These are phyloP conservation scores for Phaetusa simplex DNA, from an alignment of 2,113 vertebrate genomes.

Conservation along the genomic window DNA sequence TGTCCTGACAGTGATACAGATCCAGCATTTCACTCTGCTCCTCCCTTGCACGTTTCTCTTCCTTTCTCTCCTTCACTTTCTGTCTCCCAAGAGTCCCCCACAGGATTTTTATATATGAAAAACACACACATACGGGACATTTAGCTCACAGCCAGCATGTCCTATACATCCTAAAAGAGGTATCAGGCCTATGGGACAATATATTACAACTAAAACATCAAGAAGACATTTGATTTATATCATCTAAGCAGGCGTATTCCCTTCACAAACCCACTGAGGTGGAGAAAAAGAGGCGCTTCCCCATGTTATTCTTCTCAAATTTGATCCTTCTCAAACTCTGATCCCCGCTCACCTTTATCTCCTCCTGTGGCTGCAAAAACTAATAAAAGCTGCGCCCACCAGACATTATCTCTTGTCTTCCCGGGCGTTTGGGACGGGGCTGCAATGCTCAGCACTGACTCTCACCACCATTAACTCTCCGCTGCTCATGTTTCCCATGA, in stretches of 20 bases:
- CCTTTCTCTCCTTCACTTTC: neutral
- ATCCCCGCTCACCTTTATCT: neutral
- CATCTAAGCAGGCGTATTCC: fast-evolving
- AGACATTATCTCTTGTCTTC: neutral
- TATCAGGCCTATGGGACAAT: neutral
- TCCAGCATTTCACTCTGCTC: neutral
- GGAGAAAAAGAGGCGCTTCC: neutral
- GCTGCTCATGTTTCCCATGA: neutral
- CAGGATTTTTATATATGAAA: neutral
- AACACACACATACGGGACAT: neutral
- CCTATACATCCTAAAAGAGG: neutral
- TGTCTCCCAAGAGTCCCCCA: neutral
- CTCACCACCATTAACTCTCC: neutral
- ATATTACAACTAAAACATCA: neutral
- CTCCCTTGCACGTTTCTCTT: neutral
- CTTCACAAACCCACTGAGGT: neutral
- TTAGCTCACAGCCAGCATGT: neutral
- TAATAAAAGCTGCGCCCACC: neutral
- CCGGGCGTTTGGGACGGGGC: neutral
- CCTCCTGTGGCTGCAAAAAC: neutral
- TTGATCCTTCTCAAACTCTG: neutral
- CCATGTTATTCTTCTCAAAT: neutral
- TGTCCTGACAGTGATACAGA: neutral
- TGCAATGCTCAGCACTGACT: neutral
- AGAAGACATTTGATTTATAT: neutral